phyloP scores from a whole-genome alignment of 2,113 vertebrate genomes.

The Picathartes gymnocephalus region DNA sequence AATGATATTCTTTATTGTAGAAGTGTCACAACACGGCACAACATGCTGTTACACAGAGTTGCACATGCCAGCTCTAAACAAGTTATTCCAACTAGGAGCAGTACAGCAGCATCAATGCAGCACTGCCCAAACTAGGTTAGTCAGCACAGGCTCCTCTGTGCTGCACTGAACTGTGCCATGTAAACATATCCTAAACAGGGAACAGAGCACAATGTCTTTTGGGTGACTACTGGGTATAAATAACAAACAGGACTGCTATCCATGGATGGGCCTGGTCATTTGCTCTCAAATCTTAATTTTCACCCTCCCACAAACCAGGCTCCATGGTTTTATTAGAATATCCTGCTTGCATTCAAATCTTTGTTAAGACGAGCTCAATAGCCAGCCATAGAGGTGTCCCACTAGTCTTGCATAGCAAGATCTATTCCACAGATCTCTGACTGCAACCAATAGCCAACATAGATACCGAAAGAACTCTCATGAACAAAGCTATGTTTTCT shows the following conservation, averaged over 20 bases:
- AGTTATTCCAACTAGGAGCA: background rate
- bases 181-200: background rate
- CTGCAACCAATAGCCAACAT: conserved; percentile 63
- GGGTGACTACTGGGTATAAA: background rate
- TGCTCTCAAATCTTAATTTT: background rate
- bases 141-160: background rate
- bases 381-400: conserved; percentile 26
- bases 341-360: background rate
- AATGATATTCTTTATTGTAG: background rate
- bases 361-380: background rate
- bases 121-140: background rate
- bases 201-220: background rate
- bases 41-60: rapidly evolving
- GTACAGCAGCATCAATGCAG: background rate
- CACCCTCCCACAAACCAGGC: background rate
- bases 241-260: background rate
- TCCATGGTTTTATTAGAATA: background rate
- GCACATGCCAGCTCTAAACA: background rate
- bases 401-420: background rate
- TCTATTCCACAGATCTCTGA: conserved; percentile 49
- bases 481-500: conserved; percentile 79
- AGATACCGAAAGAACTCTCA: conserved; percentile 70
- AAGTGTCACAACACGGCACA: background rate
- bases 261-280: background rate
- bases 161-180: background rate